Percentiles rank a stretch among this genome's conserved stretches.
These are phyloP conservation scores for Rhinella marina DNA, from an alignment of 2,797 vertebrate species.

Conservation along the genomic window DNA sequence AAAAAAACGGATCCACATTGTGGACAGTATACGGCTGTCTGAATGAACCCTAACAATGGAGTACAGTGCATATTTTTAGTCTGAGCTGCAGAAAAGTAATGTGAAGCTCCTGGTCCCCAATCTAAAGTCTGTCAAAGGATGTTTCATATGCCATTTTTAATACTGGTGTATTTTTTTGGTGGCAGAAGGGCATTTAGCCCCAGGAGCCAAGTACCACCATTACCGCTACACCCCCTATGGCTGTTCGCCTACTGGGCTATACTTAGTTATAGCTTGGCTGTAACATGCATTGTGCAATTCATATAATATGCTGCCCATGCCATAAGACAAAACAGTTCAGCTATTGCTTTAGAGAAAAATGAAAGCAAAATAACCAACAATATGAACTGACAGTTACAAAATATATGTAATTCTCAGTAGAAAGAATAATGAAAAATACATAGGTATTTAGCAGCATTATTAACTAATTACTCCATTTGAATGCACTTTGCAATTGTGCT, in stretches of 20 bases:
- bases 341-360: neutral
- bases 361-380: neutral
- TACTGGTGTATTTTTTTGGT: too few relatives aligned
- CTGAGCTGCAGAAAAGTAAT: too few relatives aligned
- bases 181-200: too few relatives aligned
- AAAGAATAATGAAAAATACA: constrained; percentile 30
- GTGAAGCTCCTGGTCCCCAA: too few relatives aligned
- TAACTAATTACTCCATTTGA: constrained; percentile 44
- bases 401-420: constrained; percentile 26
- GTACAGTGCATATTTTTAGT: too few relatives aligned
- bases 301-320: neutral
- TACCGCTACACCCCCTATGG: neutral
- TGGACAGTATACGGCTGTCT: too few relatives aligned
- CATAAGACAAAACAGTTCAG: neutral
- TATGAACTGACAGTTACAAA: constrained; percentile 8
- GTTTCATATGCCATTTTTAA: too few relatives aligned
- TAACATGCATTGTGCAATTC: neutral
- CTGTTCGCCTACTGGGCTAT: neutral
- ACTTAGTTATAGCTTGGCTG: too few relatives aligned
- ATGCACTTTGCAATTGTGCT: constrained; percentile 32
- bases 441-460: constrained; percentile 41
- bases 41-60: too few relatives aligned
- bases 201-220: too few relatives aligned
- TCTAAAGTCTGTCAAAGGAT: too few relatives aligned
- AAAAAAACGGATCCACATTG: too few relatives aligned